A percentile compares a stretch with the other conserved stretches of the same genome.
Evolutionary conservation across 1,140 invertebrate species (phyloP).

Genomic region (Triops longicaudatus): DNA sequence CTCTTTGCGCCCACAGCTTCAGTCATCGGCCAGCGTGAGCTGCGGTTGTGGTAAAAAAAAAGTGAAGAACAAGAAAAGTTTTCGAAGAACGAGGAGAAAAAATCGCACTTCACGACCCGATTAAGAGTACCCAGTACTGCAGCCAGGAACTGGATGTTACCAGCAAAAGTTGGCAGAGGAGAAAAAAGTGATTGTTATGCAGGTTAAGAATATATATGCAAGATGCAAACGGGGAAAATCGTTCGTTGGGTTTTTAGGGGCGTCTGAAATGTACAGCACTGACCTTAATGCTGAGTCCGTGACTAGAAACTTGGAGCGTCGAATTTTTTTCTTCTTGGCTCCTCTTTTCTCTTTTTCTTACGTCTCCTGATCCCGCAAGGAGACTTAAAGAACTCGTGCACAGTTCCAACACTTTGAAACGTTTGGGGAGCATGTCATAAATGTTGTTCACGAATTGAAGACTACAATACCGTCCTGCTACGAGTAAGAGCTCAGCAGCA

Average conservation of each 20-base stretch:
- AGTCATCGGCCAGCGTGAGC: not conserved
- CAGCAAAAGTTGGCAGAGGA: not conserved
- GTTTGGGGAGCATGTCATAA: not conserved
- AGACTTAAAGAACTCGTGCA: not conserved
- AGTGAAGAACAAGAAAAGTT: not conserved
- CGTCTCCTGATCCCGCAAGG: not conserved
- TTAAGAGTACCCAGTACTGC: not conserved
- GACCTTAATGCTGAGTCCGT: constrained; percentile 5
- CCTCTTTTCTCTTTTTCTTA: not conserved
- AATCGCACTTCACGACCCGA: not conserved
- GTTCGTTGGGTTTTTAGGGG: not conserved
- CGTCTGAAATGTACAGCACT: not conserved
- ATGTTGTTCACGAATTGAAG: not conserved
- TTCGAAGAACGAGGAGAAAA: not conserved
- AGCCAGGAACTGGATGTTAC: not conserved
- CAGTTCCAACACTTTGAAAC: not conserved
- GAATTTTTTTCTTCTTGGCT: not conserved
- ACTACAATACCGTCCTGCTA: not conserved
- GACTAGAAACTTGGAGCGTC: constrained; percentile 10
- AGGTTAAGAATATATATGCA: not conserved
- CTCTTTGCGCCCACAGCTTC: not conserved
- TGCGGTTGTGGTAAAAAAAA: not conserved
- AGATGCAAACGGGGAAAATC: not conserved
- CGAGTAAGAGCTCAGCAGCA: not conserved
- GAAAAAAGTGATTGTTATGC: not conserved